These are phyloP conservation scores for Hololepta plana DNA, from an alignment of 2,888 invertebrate species.

Conservation along the genomic window DNA sequence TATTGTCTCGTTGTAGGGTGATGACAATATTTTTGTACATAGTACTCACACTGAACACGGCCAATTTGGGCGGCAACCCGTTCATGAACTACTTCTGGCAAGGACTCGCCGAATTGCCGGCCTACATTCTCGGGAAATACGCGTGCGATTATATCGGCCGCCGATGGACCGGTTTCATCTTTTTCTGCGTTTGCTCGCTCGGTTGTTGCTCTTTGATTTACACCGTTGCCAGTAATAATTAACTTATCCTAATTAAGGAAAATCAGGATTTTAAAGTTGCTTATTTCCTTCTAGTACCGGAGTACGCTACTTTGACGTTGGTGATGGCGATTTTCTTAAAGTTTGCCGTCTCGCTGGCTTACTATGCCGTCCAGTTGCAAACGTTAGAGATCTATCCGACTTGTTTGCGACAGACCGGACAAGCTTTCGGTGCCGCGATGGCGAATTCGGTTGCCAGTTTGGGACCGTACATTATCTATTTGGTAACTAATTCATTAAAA, in stretches of 20 bases:
- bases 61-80: constrained; percentile 39
- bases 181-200: no score
- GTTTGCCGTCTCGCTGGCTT: constrained; percentile 34
- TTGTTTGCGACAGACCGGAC: constrained; percentile 43
- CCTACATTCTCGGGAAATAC: constrained; percentile 36
- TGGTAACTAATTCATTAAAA: constrained; percentile 29
- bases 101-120: constrained; percentile 42
- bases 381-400: constrained; percentile 50
- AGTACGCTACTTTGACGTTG: no score
- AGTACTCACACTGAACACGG: constrained; percentile 33
- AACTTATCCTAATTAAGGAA: no score
- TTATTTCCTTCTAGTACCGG: no score
- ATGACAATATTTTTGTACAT: constrained; percentile 32
- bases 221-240: no score
- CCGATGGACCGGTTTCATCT: constrained; percentile 29
- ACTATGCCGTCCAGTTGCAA: constrained; percentile 39
- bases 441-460: constrained; percentile 35
- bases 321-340: constrained; percentile 29
- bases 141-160: constrained; percentile 33
- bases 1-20: no score
- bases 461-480: constrained; percentile 40
- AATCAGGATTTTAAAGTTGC: no score
- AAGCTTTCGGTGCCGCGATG: constrained; percentile 37
- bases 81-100: constrained; percentile 46
- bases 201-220: no score